Evolutionary conservation across 2,888 invertebrate species (phyloP).

Genomic region (Barypeithes pellucidus): DNA sequence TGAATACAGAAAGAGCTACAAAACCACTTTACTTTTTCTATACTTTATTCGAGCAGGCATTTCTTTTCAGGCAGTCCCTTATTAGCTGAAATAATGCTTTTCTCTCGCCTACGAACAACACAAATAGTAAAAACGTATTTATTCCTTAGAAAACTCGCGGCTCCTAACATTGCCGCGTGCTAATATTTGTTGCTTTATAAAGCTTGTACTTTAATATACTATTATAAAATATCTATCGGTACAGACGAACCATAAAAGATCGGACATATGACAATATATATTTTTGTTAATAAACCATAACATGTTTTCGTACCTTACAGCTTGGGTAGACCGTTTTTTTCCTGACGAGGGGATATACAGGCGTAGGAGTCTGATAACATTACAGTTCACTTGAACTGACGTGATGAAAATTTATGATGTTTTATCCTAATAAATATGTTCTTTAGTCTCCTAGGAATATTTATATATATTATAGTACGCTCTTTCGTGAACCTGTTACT

Average conservation of each 20-base stretch:
- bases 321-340: conserved; percentile 9
- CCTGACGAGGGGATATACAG: neutral
- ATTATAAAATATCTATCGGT: too few species aligned
- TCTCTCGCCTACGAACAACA: too few species aligned
- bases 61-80: too few species aligned
- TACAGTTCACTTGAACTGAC: conserved; percentile 19
- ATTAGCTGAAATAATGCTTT: too few species aligned
- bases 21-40: neutral
- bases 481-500: too few species aligned
- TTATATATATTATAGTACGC: neutral
- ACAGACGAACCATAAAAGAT: too few species aligned
- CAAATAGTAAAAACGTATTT: too few species aligned
- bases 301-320: neutral
- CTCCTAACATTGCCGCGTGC: too few species aligned
- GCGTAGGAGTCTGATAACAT: conserved; percentile 6
- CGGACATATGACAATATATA: too few species aligned
- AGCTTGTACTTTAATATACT: too few species aligned
- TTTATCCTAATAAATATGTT: conserved; percentile 1
- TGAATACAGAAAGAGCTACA: neutral
- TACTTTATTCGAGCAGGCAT: neutral
- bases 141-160: too few species aligned
- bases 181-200: too few species aligned
- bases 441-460: neutral
- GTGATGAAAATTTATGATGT: conserved; percentile 20
- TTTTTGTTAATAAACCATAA: conserved; percentile 7